Conservation (phyloP, 1,140 invertebrate species). For the Drosophila pseudoananassae region DNA sequence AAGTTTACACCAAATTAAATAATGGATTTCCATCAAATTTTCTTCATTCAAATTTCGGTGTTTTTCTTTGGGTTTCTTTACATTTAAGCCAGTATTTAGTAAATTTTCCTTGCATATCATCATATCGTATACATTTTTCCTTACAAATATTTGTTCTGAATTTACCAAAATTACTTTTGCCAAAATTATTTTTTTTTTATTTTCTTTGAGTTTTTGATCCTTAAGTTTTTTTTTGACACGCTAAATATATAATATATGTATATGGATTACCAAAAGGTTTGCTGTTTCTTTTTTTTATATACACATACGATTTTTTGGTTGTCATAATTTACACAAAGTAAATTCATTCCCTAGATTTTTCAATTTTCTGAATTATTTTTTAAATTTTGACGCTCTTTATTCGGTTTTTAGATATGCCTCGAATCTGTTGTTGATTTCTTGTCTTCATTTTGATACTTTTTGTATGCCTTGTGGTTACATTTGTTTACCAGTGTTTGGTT, state of each 20-base stretch:
- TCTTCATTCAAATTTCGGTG: neutral
- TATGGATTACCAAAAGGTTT: constrained; percentile 64
- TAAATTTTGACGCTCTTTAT: constrained; percentile 1
- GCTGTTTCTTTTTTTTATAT: constrained; percentile 32
- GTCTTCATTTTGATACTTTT: constrained; percentile 12
- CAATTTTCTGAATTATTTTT: constrained; percentile 17
- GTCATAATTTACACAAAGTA: constrained; percentile 17
- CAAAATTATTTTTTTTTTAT: constrained; percentile 14
- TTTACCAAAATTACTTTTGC: constrained; percentile 39
- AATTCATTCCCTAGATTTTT: constrained; percentile 9
- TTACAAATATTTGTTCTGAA: constrained; percentile 49
- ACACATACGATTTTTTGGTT: constrained; percentile 32
- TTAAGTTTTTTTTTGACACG: constrained; percentile 41
- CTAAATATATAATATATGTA: constrained; percentile 50
- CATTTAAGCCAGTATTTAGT: constrained; percentile 39
- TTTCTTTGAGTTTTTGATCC: constrained; percentile 25
- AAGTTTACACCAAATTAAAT: constrained; percentile 55
- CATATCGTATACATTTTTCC: constrained; percentile 75
- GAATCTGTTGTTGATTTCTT: constrained; percentile 16
- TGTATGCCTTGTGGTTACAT: constrained; percentile 23
- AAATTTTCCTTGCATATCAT: constrained; percentile 24
- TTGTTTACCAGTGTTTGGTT: constrained; percentile 24
- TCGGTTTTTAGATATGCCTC: constrained; percentile 47
- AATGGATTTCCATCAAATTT: constrained; percentile 15
- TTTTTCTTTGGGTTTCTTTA: constrained; percentile 16